Percentiles rank a stretch among this genome's conserved stretches.
Conservation (phyloP, 2,888 invertebrate genomes). For the Patella ulyssiponensis region DNA sequence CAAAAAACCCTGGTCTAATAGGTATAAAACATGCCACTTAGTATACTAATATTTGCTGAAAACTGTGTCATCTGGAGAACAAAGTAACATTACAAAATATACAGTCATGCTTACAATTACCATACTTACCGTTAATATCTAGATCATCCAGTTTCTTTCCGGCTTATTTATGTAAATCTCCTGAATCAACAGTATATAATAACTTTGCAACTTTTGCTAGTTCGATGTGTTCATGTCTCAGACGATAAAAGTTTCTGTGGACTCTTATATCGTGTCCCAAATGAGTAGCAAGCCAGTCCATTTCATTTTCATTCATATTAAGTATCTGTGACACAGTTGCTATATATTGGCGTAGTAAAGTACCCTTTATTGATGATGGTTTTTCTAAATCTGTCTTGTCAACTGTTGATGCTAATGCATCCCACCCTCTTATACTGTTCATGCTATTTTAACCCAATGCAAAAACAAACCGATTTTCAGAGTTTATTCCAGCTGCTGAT, state of each 20-base stretch:
- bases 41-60: too few relatives aligned
- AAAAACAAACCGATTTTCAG: conserved; percentile 10
- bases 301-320: conserved; percentile 21
- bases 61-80: too few relatives aligned
- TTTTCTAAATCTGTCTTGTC: background rate
- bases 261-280: conserved; percentile 17
- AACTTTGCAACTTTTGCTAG: conserved; percentile 24
- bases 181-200: conserved; percentile 12
- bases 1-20: too few relatives aligned
- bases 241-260: conserved; percentile 24
- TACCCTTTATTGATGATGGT: too few relatives aligned
- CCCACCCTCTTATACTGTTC: conserved; percentile 8
- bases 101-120: too few relatives aligned
- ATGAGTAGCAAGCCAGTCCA: conserved; percentile 23
- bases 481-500: background rate
- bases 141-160: conserved; percentile 21
- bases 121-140: background rate
- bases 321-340: conserved; percentile 19
- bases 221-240: conserved; percentile 17
- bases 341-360: background rate
- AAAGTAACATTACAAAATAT: too few relatives aligned
- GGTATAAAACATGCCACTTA: too few relatives aligned
- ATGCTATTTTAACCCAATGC: background rate
- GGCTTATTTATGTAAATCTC: conserved; percentile 6
- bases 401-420: background rate